Base-by-base conservation (phyloP, 2,113 vertebrate genomes). In the Perca schrenkii region DNA sequence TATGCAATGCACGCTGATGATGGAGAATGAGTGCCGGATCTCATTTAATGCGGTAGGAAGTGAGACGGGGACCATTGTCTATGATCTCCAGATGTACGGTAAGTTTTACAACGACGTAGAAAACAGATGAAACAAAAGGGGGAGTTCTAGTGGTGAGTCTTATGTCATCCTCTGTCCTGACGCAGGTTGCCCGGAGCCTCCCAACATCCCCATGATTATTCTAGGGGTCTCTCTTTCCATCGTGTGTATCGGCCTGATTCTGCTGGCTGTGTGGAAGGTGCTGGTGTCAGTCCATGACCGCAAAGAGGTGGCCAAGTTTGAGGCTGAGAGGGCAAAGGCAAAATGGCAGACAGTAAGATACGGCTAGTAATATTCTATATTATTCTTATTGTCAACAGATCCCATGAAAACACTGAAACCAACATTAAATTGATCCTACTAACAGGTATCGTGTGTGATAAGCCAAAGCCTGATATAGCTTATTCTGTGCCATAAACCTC, bases 271-370 rank as follows among this genome's bases (percentile, higher is more conserved):
- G 89, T 99, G 98, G 98, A 99, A 99, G 94, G 87, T 98, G 57
- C 85, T 98, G 71, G 96, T 99, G 71, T 99, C 97, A 2, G 95
- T 97, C 89, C 98, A 99, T 40, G 98, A 99, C 85, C 95, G 96
- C 19, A 99, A 98, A 92, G 98, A 99, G 88, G 97, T 99, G 82
- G 98, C 98, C 72, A 99, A 97, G 91, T 99, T 99, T 88, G 98
- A 99, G 95, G 97, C 97, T 36, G 98, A 99, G 89, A 96, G 94
- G 85, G 94, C 96, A 0, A 99, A 99, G 84, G 97, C 97, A 74
- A 98, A 97, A 89, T 99, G 98, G 98, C 97, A 98, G 93, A 94
- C 96, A 88, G 98, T 99, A 96, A 0, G 43, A 40, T 15, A 8
- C 7, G 16, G 46, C 6, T 22, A 13, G 1, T 6, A 12, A 28